A percentile compares a stretch with the other conserved stretches of the same genome.
phyloP scores from a whole-genome alignment of 2,888 invertebrate species.

The Endotricha flammealis region DNA sequence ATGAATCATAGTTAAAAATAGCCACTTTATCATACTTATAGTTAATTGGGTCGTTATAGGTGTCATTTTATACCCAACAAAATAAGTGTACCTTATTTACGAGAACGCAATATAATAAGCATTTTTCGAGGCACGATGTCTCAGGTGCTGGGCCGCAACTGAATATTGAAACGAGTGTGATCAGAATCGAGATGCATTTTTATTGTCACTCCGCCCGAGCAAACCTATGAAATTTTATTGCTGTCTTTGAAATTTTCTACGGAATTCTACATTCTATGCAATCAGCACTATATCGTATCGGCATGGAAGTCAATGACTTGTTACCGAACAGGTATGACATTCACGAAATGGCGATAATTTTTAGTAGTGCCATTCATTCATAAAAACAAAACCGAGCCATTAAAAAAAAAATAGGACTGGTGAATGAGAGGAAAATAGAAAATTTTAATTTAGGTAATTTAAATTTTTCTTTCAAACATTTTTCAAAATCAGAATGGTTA shows the following conservation, averaged over 20 bases:
- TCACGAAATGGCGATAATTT: no score
- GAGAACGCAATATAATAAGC: constrained; percentile 62
- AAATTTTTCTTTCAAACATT: no score
- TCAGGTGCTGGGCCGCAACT: constrained; percentile 65
- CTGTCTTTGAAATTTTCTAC: constrained; percentile 45
- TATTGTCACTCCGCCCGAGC: constrained; percentile 64
- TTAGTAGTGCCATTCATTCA: no score
- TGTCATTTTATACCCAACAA: constrained; percentile 18
- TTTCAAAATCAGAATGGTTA: no score
- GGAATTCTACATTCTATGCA: constrained; percentile 33
- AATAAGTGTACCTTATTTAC: constrained; percentile 49
- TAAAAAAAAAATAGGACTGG: no score
- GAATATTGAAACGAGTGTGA: constrained; percentile 72
- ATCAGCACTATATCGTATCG: neutral
- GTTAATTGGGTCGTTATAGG: constrained; percentile 30
- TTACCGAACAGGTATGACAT: neutral
- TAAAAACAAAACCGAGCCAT: no score
- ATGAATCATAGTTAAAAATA: constrained; percentile 11
- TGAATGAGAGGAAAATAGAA: no score
- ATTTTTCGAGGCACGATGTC: constrained; percentile 58
- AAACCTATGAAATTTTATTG: constrained; percentile 63
- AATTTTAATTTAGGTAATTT: no score
- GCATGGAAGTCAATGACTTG: neutral
- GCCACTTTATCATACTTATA: constrained; percentile 21
- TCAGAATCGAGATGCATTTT: constrained; percentile 75